Conservation (phyloP, 2,113 vertebrate genomes). For the Eulacestoma nigropectus region DNA sequence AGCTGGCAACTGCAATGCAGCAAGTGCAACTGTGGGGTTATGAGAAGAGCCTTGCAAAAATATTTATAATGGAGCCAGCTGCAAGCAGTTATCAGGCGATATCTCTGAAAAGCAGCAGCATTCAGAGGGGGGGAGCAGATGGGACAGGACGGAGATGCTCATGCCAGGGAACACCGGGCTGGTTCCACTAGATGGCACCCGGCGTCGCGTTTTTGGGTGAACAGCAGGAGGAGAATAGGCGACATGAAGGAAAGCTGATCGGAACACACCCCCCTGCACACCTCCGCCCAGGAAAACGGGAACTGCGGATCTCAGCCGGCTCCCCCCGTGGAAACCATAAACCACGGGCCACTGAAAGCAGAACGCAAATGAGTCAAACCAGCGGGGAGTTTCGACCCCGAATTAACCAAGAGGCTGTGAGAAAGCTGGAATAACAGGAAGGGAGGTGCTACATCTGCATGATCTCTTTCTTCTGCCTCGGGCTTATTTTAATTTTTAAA, state of each 20-base stretch:
- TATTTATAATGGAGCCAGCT: not conserved
- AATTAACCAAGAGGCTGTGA: not conserved
- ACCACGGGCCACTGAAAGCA: not conserved
- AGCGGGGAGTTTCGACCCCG: fast-evolving
- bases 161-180: fast-evolving
- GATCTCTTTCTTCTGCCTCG: not conserved
- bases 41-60: not conserved
- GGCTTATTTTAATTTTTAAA: not conserved
- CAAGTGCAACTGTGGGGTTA: not conserved
- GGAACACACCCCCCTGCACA: not conserved
- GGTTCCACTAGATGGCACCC: constrained; percentile 74
- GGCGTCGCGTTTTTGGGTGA: not conserved
- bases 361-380: not conserved
- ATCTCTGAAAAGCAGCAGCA: not conserved
- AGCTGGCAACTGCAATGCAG: not conserved
- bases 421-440: not conserved
- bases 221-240: not conserved
- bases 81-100: not conserved
- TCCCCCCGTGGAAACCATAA: not conserved
- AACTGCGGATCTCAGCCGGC: not conserved
- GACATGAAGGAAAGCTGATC: not conserved
- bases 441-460: not conserved
- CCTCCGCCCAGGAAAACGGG: not conserved
- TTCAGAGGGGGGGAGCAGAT: not conserved
- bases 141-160: fast-evolving